These are phyloP conservation scores for Parthenolecanium corni DNA, from an alignment of 2,888 invertebrate genomes.

Conservation along the genomic window DNA sequence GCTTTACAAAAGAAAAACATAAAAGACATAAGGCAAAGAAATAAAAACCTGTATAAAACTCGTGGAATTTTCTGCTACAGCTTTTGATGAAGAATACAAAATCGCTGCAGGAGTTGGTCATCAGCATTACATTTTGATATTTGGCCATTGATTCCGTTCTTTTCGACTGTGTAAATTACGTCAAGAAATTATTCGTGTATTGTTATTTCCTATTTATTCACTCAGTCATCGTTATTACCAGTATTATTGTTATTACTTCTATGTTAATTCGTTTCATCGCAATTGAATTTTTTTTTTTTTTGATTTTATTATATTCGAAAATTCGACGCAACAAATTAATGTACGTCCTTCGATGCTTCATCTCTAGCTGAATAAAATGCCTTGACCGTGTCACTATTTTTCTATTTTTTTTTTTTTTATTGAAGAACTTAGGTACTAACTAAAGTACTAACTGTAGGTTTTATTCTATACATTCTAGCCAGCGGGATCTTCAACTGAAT, in stretches of 20 bases:
- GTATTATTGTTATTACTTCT: not conserved
- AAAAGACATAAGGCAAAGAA: no score
- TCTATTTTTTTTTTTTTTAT: no score
- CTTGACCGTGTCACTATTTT: not conserved
- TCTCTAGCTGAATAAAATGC: not conserved
- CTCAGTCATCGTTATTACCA: not conserved
- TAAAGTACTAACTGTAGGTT: no score
- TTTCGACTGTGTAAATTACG: not conserved
- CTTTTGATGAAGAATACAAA: no score
- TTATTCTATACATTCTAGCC: no score
- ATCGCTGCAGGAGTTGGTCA: no score
- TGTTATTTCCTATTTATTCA: not conserved
- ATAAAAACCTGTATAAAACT: no score
- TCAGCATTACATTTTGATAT: not conserved
- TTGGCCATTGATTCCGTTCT: not conserved
- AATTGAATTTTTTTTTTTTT: not conserved
- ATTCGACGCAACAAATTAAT: not conserved
- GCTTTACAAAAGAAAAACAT: no score
- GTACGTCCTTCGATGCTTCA: not conserved
- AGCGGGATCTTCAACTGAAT: not conserved
- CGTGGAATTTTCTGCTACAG: no score
- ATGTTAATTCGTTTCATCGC: slow-evolving; percentile 7
- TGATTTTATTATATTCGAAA: not conserved
- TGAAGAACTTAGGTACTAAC: no score
- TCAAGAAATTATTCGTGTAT: not conserved